Evolutionary conservation across 2,113 vertebrate genomes (phyloP).

Genomic region (Paedocypris sp.): DNA sequence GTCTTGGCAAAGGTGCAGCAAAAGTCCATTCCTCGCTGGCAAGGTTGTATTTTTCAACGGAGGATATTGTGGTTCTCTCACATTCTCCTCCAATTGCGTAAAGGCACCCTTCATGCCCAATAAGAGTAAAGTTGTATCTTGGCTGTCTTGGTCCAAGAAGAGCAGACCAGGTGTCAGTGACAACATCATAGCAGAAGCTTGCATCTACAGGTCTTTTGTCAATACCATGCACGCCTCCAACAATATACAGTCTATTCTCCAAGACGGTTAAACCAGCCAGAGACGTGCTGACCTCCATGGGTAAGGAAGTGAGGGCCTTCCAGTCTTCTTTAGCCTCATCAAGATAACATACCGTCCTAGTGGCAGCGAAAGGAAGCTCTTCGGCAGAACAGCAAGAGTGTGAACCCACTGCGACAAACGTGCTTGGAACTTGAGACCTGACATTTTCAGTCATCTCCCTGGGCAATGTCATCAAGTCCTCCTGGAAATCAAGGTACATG

Average conservation of each 20-base stretch:
- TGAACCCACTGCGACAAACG: constrained; percentile 73
- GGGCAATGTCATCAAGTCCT: constrained; percentile 58
- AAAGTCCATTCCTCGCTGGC: constrained; percentile 66
- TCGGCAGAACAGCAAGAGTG: constrained; percentile 72
- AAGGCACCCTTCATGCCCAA: constrained; percentile 68
- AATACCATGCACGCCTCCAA: constrained; percentile 75
- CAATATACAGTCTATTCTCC: constrained; percentile 80
- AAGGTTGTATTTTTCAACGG: constrained; percentile 70
- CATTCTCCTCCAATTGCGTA: constrained; percentile 78
- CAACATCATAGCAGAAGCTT: constrained; percentile 77
- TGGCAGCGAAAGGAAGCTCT: constrained; percentile 52
- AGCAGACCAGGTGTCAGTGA: constrained; percentile 61
- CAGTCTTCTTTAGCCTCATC: constrained; percentile 72
- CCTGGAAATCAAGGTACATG: constrained; percentile 59
- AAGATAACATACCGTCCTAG: constrained; percentile 80
- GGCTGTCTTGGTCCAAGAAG: constrained; percentile 75
- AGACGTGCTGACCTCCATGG: constrained; percentile 72
- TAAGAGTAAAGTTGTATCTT: constrained; percentile 75
- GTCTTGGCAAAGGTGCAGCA: constrained; percentile 64
- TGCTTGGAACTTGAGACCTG: constrained; percentile 68
- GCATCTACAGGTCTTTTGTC: constrained; percentile 75
- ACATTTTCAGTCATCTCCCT: constrained; percentile 65
- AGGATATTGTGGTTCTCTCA: constrained; percentile 64
- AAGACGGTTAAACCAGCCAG: constrained; percentile 78
- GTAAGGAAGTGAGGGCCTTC: constrained; percentile 76